Conservation (phyloP, 2,888 invertebrate genomes). For the Margaritifera margaritifera region DNA sequence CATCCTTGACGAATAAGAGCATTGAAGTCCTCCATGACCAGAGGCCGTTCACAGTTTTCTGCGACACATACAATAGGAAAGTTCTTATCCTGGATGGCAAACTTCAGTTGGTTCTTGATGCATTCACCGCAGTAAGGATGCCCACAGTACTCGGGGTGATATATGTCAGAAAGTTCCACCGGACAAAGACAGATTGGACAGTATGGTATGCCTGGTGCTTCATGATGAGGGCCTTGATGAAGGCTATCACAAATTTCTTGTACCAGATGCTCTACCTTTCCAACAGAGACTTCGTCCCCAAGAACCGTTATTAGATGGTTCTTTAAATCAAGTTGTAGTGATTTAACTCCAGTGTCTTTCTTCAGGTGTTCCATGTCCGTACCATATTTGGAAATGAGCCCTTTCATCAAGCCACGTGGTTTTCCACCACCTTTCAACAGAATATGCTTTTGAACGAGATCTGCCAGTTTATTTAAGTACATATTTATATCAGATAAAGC, state of each 20-base stretch:
- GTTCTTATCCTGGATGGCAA: slow-evolving; percentile 38
- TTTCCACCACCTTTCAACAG: slow-evolving; percentile 37
- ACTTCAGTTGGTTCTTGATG: slow-evolving; percentile 37
- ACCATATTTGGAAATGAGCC: slow-evolving; percentile 44
- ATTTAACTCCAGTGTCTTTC: slow-evolving; percentile 20
- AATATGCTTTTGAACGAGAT: slow-evolving; percentile 19
- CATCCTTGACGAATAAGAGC: slow-evolving; percentile 25
- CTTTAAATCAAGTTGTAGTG: slow-evolving; percentile 38
- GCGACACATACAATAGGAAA: slow-evolving; percentile 57
- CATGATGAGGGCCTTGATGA: no score
- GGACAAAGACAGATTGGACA: slow-evolving; percentile 63
- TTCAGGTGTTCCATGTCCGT: slow-evolving; percentile 37
- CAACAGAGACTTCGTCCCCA: slow-evolving; percentile 35
- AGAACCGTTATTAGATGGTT: slow-evolving; percentile 34
- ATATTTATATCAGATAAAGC: slow-evolving; percentile 27
- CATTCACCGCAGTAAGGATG: slow-evolving; percentile 65
- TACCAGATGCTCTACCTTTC: slow-evolving; percentile 27
- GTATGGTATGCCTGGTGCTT: slow-evolving; percentile 23
- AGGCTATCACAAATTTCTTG: slow-evolving; percentile 8
- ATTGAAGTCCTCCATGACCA: slow-evolving; percentile 49
- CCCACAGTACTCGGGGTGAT: slow-evolving; percentile 62
- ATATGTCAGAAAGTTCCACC: slow-evolving; percentile 45
- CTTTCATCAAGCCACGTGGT: slow-evolving; percentile 55
- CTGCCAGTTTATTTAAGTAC: slow-evolving; percentile 19
- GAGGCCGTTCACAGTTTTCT: slow-evolving; percentile 46